These are phyloP conservation scores for Gymnosoma rotundatum DNA, from an alignment of 2,888 invertebrate species.

Conservation along the genomic window DNA sequence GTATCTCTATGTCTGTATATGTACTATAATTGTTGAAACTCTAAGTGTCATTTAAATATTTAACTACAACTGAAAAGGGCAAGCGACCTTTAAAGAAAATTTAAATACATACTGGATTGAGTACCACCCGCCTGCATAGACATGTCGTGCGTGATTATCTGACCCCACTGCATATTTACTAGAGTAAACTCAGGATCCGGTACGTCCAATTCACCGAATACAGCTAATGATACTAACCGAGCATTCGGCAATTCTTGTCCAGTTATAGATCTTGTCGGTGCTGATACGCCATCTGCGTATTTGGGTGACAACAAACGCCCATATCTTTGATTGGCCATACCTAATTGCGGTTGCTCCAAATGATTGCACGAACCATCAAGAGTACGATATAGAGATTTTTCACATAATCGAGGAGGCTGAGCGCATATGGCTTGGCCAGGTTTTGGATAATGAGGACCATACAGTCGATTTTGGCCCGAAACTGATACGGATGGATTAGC, in stretches of 20 bases:
- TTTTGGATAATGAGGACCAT: constrained; percentile 75
- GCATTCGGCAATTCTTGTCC: constrained; percentile 88
- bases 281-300: constrained; percentile 83
- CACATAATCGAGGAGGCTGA: constrained; percentile 77
- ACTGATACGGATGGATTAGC: constrained; percentile 75
- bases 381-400: constrained; percentile 85
- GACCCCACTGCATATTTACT: constrained; percentile 87
- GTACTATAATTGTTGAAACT: no score
- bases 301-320: constrained; percentile 82
- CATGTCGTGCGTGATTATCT: constrained; percentile 85
- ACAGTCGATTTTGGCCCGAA: constrained; percentile 63
- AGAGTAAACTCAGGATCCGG: constrained; percentile 89
- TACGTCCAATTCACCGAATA: constrained; percentile 88
- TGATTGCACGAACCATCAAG: constrained; percentile 98
- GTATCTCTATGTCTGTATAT: background rate
- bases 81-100: background rate
- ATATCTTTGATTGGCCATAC: constrained; percentile 88
- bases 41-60: no score
- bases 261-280: constrained; percentile 85
- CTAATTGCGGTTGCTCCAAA: constrained; percentile 90
- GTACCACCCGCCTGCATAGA: constrained; percentile 83
- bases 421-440: constrained; percentile 77
- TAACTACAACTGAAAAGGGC: background rate
- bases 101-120: constrained; percentile 87
- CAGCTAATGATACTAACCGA: constrained; percentile 86